Percentiles rank a stretch among this genome's conserved stretches.
Evolutionary conservation across 2,113 vertebrate genomes (phyloP).

Genomic region (Phocoena sinus): DNA sequence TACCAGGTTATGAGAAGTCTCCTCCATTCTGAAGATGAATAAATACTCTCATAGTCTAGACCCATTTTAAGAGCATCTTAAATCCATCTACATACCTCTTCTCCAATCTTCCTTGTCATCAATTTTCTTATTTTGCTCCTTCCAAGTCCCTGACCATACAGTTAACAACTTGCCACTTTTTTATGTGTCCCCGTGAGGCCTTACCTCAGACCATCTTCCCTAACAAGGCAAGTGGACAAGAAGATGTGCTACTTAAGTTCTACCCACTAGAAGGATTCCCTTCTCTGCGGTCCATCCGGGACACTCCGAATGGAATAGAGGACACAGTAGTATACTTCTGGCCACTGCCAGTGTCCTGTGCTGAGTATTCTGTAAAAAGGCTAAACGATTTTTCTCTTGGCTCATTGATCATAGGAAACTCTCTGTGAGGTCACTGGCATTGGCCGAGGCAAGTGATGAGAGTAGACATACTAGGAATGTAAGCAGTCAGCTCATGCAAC

Average conservation of each 20-base stretch:
- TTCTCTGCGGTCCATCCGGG: background rate
- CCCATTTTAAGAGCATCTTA: background rate
- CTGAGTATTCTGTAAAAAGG: background rate
- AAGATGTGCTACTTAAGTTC: background rate
- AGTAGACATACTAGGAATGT: background rate
- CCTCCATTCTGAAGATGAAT: background rate
- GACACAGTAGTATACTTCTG: background rate
- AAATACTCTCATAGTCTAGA: background rate
- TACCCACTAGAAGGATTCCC: background rate
- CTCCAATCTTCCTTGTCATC: background rate
- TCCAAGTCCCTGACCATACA: background rate
- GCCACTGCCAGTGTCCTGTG: background rate
- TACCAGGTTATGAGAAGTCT: background rate
- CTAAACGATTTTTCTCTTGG: background rate
- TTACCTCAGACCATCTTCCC: background rate
- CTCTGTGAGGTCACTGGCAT: background rate
- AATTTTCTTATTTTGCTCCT: background rate
- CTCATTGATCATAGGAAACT: background rate
- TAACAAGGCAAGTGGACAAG: background rate
- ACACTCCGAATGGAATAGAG: background rate
- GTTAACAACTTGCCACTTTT: background rate
- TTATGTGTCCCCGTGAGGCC: background rate
- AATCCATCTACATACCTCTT: background rate
- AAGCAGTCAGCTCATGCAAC: background rate
- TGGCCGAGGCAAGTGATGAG: background rate